Evolutionary conservation across 2,888 invertebrate species (phyloP), one percentile per base, ranked within the genome.

Genomic region (Tenthredo scrophulariae): DNA sequence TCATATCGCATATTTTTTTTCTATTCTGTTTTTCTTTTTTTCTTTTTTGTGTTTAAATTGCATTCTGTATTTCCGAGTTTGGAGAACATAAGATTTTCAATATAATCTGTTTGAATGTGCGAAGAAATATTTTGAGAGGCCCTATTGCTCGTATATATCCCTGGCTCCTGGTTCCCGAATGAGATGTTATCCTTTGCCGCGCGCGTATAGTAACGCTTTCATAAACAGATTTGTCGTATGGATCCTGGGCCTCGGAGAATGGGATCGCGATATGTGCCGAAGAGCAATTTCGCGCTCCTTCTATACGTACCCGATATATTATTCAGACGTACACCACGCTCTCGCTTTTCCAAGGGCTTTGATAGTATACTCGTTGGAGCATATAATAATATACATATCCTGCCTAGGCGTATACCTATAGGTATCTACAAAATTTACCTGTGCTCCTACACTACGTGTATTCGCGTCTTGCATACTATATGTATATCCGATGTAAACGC

Each of bases 201-300:
- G 26, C 54, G 26, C 54, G 46, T 18, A 62, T 29, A 80, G 80
- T 67, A 50, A 83, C 46, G 83, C 83, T 67, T 83, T 83, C 70
- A 70, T 83, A 83, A 83, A 83, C 83, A 83, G 83, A 83, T 83
- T 83, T 70, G 65, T 83, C 83, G 83, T 70, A 40, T 46, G 83
- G 46, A 67, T 83, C 67, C 29, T 46, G 29, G 29, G 67, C 67
- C 58, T 43, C 46, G 43, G 37, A 58, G 80, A 83, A 83, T 46
- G 67, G 83, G 83, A 83, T 83, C 83, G 83, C 83, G 83, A 83
- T 58, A 83, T 70, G 67, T 83, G 83, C 70, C 83, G 67, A 70
- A 67, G 83, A 83, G 83, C 83, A 83, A 83, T 83, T 83, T 83
- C 67, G 83, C 67, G 29, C 83, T 29, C 46, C 83, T 83, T 70